Evolutionary conservation across 2,113 vertebrate species (phyloP), one percentile per base, ranked within the genome.

Genomic region (Azemiops feae): DNA sequence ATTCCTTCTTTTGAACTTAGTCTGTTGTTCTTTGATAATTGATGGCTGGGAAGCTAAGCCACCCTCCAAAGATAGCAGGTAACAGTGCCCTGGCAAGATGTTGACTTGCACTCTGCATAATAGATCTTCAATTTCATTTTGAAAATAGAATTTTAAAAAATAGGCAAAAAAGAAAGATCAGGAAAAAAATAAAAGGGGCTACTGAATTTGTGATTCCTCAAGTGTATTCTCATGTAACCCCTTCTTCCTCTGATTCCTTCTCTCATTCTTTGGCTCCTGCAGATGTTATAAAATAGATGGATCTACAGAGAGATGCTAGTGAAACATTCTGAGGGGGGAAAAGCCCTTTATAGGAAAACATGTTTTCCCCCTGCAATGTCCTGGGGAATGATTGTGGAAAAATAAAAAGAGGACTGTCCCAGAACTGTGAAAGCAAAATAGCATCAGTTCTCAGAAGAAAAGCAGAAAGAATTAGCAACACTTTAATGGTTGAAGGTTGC

Each of bases 1-100:
- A 52, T 4, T 52, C 54, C 94, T 93, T 58, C 52, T 94, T 95
- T 81, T 74, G 74, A 55, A 52, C 0, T 86, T 93, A 30, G 45
- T 55, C 27, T 30, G n/a, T 10, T 7, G 55, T 0, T 47, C 86
- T 22, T 43, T 43, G 54, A 16, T 89, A 34, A 4, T 16, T 9
- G 12, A 53, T 5, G 58, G 50, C 1, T 22, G 39, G 30, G 47
- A n/a, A 90, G 4, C 23, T 90, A 55, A 23, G 57, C 50, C 50
- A 88, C 30, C 54, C 1, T 12, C 0, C 3, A 1, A 50, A 92
- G 53, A 54, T 60, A 93, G 50, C 5, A 22, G n/a, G 43, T 5
- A 89, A 58, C 92, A 91, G 74, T 34, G 64, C 1, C 87, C 52
- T 87, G 89, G 16, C 30, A 89, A 39, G 0, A 0, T 23, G 52